These are phyloP conservation scores for Elymnias hypermnestra DNA, from an alignment of 1,140 invertebrate species.

Conservation along the genomic window DNA sequence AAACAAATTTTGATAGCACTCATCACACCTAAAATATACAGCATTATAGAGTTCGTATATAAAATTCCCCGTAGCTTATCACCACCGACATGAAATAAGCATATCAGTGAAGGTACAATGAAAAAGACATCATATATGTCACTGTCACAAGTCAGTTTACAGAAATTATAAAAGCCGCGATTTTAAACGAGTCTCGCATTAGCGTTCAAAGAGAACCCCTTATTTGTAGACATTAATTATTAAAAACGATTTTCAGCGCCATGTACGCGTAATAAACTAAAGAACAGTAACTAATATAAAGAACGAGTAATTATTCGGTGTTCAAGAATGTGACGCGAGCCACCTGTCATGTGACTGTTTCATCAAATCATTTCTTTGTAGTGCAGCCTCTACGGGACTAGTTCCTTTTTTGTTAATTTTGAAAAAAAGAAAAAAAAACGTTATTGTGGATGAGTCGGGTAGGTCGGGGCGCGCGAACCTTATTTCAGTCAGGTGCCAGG, in stretches of 20 bases:
- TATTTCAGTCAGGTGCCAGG: constrained; percentile 65
- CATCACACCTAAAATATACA: too few species aligned
- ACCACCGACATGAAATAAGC: too few species aligned
- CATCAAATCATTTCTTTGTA: constrained; percentile 74
- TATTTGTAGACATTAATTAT: constrained; percentile 63
- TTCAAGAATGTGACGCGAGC: constrained; percentile 56
- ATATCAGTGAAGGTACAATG: too few species aligned
- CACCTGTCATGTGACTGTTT: constrained; percentile 71
- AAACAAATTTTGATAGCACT: too few species aligned
- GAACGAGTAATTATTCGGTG: constrained; percentile 61
- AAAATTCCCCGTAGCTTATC: too few species aligned
- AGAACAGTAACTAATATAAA: too few species aligned
- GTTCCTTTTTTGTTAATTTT: constrained; percentile 67
- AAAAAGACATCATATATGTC: too few species aligned
- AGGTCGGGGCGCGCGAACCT: constrained; percentile 69
- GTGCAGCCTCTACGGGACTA: constrained; percentile 62
- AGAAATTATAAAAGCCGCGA: constrained; percentile 30
- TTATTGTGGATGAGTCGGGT: constrained; percentile 62
- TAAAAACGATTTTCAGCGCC: constrained; percentile 62
- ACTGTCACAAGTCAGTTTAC: too few species aligned
- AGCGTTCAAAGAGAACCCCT: constrained; percentile 50
- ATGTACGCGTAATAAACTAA: constrained; percentile 39
- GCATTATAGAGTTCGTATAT: too few species aligned
- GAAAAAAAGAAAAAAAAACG: constrained; percentile 69
- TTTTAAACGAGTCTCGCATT: constrained; percentile 41